Evolutionary conservation across 2,113 vertebrate species (phyloP), one percentile per base, ranked within the genome.

Genomic region (Aviceda subcristata): DNA sequence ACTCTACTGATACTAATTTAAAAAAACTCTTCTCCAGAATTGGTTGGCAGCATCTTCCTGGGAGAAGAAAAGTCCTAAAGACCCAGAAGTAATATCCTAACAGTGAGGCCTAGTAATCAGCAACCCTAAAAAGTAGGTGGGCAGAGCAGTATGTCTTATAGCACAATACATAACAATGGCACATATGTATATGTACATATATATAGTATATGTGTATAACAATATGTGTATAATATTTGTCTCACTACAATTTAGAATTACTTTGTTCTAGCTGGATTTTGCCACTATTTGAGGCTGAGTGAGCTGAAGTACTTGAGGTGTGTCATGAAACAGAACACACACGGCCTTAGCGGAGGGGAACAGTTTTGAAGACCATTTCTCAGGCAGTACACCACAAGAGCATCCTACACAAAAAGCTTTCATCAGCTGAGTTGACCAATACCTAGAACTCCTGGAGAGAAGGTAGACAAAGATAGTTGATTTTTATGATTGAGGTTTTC

Each of bases 401-500:
- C 41, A 80, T 24, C 22, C 45, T 46, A 66, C 26, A 71, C 7
- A 64, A 64, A 68, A 75, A 64, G 16, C 11, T 90, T 34, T 53
- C 43, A 75, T 48, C 56, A 59, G 45, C 80, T 79, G 66, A 64
- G 50, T 48, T 87, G 15, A 68, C 16, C 51, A 78, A 85, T 34
- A 83, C 32, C 64, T 57, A 69, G 39, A 83, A 79, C 13, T 92
- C 41, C 51, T 50, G 16, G 16, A 79, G 30, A 71, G 15, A 82
- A 72, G 38, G 41, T 6, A 87, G 43, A 75, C 62, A 88, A 74
- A 56, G 43, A 89, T 27, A 60, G 50, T 1, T 53, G 53, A 62
- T 69, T 73, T 73, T 94, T 95, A 69, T 39, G 62, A 73, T 27
- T 41, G 71, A 95, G 24, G 53, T 86, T 94, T 90, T 86, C 86